These are phyloP conservation scores for Clanis bilineata DNA, from an alignment of 2,888 invertebrate genomes.

Conservation along the genomic window DNA sequence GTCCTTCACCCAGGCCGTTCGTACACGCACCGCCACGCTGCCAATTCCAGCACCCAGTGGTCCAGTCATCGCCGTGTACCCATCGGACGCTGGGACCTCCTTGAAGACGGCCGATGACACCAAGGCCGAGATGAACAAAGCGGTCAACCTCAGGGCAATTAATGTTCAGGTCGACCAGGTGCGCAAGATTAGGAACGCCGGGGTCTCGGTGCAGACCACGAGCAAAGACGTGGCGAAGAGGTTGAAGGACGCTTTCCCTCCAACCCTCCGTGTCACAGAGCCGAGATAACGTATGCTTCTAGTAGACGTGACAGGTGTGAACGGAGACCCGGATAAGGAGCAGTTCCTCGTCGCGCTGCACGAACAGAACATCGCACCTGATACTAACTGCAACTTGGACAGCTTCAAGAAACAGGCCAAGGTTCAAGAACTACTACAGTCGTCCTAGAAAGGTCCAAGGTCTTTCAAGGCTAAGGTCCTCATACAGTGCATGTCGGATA, in stretches of 20 bases:
- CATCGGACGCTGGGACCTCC: not conserved
- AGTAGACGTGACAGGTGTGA: not conserved
- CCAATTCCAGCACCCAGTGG: not conserved
- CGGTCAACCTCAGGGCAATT: rapidly evolving
- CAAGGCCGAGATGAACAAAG: not conserved
- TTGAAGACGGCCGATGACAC: constrained; percentile 19
- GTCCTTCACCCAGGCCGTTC: no score
- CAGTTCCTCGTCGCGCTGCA: not conserved
- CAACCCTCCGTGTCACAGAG: constrained; percentile 9
- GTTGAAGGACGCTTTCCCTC: constrained; percentile 17
- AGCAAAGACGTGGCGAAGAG: not conserved
- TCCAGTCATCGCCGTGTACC: constrained; percentile 22
- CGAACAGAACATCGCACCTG: constrained; percentile 18
- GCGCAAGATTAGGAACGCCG: constrained; percentile 21
- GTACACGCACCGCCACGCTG: not conserved
- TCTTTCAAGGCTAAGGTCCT: no score
- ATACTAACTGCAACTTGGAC: no score
- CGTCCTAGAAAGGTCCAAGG: no score
- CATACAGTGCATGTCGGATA: no score
- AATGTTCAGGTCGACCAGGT: constrained; percentile 17
- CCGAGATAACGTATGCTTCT: no score
- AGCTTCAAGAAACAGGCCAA: no score
- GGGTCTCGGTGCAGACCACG: constrained; percentile 21
- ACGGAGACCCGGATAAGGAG: rapidly evolving
- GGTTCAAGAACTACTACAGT: no score